Evolutionary conservation across 2,888 invertebrate genomes (phyloP), one percentile per base, ranked within the genome.

Genomic region (Hermaeophaga mercurialis): DNA sequence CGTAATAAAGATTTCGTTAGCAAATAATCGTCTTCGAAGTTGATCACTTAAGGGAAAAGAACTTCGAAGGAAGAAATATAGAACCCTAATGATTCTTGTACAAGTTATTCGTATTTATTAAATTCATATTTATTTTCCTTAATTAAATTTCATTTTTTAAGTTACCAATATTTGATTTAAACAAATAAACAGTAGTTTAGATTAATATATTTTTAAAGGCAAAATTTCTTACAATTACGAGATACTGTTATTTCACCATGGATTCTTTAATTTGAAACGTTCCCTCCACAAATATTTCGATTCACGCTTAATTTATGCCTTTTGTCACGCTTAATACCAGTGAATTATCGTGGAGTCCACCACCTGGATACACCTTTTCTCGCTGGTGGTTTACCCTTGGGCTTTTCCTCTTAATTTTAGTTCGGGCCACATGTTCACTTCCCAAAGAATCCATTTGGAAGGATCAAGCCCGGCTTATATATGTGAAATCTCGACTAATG

Each of bases 321-420:
- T 60, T 62, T 60, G 60, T 60, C 60, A 62, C 55, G 57, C 54
- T 44, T 63, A 61, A 63, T 63, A 53, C 49, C 54, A 49, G 58
- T 59, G 65, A 66, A 65, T 68, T 65, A 66, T 66, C 55, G 66
- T 62, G 67, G 63, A 63, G 34, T 44, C 34, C 55, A 53, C 62
- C 69, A 69, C 69, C 69, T 69, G 66, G 69, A 63, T 59, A 47
- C 66, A 69, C 67, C 66, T 69, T 66, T 61, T 56, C 47, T 54
- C 14, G 41, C 41, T 50, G 50, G 58, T 54, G 60, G 55, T 60
- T 62, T 58, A 62, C 58, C 54, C 53, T 15, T 34, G 38, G 44
- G 56, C 54, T 54, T 54, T 56, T 48, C 49, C 46, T 54, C 46
- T 50, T 56, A 58, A 56, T 59, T 54, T 47, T 17, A 41, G 31